phyloP scores from a whole-genome alignment of 2,113 vertebrate species.

The Sorex fumeus region DNA sequence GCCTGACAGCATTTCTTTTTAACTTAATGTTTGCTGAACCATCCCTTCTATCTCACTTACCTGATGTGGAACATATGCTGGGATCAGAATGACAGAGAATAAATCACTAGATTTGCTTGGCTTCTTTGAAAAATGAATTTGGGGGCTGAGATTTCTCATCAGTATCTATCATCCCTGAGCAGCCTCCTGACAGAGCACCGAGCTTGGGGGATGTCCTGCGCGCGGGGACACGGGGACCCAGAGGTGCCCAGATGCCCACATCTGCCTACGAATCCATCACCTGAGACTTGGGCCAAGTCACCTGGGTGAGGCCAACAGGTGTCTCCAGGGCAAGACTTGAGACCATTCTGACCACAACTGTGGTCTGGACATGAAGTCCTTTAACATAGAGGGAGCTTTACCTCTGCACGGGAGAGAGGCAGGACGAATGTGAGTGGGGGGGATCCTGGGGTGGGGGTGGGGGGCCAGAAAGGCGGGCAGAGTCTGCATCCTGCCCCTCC shows the following conservation, averaged over 20 bases:
- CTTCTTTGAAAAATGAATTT: conserved; percentile 89
- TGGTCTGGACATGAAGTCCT: not conserved
- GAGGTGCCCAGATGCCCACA: conserved; percentile 65
- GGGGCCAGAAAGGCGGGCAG: not conserved
- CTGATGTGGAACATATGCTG: conserved; percentile 87
- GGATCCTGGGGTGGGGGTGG: too few relatives aligned
- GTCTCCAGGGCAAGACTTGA: not conserved
- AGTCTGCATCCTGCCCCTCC: not conserved
- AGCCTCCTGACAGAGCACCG: conserved; percentile 74
- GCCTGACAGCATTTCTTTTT: conserved; percentile 75
- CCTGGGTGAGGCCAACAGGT: conserved; percentile 5
- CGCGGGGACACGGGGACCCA: conserved; percentile 8
- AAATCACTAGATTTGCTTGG: conserved; percentile 89
- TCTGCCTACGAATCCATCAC: conserved; percentile 53
- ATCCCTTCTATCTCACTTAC: conserved; percentile 82
- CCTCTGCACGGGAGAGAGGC: not conserved
- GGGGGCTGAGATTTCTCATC: conserved; percentile 85
- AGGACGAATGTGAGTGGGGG: not conserved
- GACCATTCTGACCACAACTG: not conserved
- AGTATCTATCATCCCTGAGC: conserved; percentile 80
- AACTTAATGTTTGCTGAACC: conserved; percentile 81
- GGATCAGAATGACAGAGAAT: conserved; percentile 88
- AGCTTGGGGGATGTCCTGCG: conserved; percentile 59
- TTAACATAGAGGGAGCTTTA: not conserved
- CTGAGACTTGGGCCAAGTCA: not conserved